Evolutionary conservation across 2,797 vertebrate species (phyloP), one percentile per base, ranked within the genome.

Genomic region (Sphenopsis melanotis): DNA sequence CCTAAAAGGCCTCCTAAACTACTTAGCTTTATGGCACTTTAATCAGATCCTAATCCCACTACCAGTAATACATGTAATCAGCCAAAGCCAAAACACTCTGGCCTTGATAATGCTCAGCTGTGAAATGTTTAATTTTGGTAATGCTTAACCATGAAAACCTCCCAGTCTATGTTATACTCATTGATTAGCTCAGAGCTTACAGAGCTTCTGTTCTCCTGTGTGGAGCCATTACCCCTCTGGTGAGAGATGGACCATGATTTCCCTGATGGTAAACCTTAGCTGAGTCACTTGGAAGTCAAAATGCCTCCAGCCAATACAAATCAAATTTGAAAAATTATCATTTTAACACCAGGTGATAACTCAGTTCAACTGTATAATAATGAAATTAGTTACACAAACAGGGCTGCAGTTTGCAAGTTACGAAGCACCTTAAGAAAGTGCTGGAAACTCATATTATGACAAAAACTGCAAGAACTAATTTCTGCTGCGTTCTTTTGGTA

Each of bases 351-450:
- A 91, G 47, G 41, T 81, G 69, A 32, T 93, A 89, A 87, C 46
- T 94, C 86, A 87, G 42, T 74, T 96, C 83, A 80, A 55, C 82
- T 93, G 76, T 94, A 16, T 47, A 39, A 21, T 87, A 78, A 94
- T 90, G 13, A 63, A 94, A 93, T 92, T 50, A 94, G 27, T 95
- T 60, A 56, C 66, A 41, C 88, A 88, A 92, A 78, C 49, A 87
- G 34, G 53, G 42, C 50, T 86, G 50, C 55, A 84, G 59, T 65
- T 90, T 74, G 18, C 39, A 78, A 65, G 46, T 89, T 84, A 52
- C 15, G 63, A 87, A 87, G 30, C 75, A 34, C 55, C 23, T 90
- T 18, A 22, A 80, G 60, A 87, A 90, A 52, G 16, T 78, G 41
- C 53, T 79, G 39, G 42, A 81, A 83, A 78, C 26, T 69, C 19